Conservation (phyloP, 2,113 vertebrate species). For the Dermatemys mawii region DNA sequence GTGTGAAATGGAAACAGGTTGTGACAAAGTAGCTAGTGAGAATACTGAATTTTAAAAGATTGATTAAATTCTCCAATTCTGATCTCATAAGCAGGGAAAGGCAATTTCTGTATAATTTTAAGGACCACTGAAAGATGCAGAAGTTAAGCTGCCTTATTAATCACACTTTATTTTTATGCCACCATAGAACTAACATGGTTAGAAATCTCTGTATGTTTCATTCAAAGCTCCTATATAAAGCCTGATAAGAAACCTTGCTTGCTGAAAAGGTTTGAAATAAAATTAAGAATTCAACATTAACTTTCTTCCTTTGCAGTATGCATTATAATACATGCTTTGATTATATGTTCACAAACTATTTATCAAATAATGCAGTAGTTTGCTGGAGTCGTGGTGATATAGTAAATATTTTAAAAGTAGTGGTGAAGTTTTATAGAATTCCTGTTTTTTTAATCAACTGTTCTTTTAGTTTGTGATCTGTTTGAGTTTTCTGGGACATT, state of each 20-base stretch:
- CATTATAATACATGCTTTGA: background rate
- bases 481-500: background rate
- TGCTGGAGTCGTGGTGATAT: background rate
- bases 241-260: background rate
- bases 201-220: background rate
- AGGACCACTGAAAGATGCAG: slow-evolving; percentile 30
- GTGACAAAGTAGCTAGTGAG: slow-evolving; percentile 44
- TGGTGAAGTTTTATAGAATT: background rate
- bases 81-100: slow-evolving; percentile 30
- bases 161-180: slow-evolving; percentile 34
- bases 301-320: background rate
- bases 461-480: background rate
- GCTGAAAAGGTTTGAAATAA: background rate
- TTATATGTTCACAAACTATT: background rate
- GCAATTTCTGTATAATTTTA: slow-evolving; percentile 54
- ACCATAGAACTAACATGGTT: background rate
- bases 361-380: background rate
- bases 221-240: background rate
- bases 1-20: slow-evolving; percentile 58
- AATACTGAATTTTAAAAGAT: slow-evolving; percentile 18
- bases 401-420: background rate
- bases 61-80: slow-evolving; percentile 39
- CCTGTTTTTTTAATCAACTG: background rate
- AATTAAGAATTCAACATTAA: background rate
- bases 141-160: slow-evolving; percentile 53